Base-by-base conservation (phyloP, 2,797 vertebrate species). In the Macrochelys suwanniensis region DNA sequence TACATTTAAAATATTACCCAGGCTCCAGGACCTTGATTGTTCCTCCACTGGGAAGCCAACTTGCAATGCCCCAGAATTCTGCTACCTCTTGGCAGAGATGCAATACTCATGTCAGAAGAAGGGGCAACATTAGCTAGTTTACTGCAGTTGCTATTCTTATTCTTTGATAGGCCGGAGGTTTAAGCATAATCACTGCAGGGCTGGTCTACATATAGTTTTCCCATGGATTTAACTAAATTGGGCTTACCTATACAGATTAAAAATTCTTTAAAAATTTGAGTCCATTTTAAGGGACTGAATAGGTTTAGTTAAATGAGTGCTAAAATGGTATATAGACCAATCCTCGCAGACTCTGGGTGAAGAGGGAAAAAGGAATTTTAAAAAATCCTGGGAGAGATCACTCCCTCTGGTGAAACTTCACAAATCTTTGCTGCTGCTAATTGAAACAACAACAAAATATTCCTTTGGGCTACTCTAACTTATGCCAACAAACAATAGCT, bases 231-330 rank as follows among this genome's bases (percentile, higher is more conserved):
- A 92, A 94, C 90, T 95, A 88, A 86, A 87, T 90, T 95, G 94
- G 94, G 82, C 90, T 94, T 95, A 88, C 84, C 82, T 97, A 97
- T 96, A 94, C 89, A 95, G 96, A 97, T 97, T 97, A 37, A 19
- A 97, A 96, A 96, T 94, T 19, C 16, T 95, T 93, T 97, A 96
- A 96, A 97, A 93, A 95, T 96, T 97, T 95, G 91, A 96, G 37
- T 85, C 90, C 80, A 76, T 89, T 85, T 68, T 94, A 80, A 91
- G 84, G 96, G 92, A 96, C 91, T 91, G 95, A 97, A 96, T 87
- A 84, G 82, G 78, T 91, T 42, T 89, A 57, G 92, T 96, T 95
- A 97, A 96, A 96, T 91, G 94, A 84, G 87, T 96, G 96, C 96
- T 94, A 97, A 95, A 94, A 93, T 95, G 13, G 96, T 95, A 97